These are phyloP conservation scores for Anthonomus grandis DNA, from an alignment of 1,140 invertebrate genomes.

Conservation along the genomic window DNA sequence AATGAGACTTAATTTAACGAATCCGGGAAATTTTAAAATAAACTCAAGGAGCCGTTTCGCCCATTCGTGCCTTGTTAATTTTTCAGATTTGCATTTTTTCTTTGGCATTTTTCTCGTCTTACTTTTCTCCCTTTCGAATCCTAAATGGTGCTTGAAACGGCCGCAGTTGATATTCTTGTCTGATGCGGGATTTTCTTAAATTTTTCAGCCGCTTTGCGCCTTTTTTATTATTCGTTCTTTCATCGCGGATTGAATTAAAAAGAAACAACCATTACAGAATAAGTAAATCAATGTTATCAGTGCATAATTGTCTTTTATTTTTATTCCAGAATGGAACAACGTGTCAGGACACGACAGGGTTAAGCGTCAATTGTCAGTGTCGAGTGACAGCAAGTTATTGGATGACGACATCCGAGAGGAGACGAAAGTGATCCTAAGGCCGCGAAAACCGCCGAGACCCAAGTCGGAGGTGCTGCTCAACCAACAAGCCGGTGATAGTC, in stretches of 20 bases:
- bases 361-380: conserved; percentile 82
- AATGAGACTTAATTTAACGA: too few relatives aligned
- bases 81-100: too few relatives aligned
- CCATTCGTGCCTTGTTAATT: too few relatives aligned
- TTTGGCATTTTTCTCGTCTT: too few relatives aligned
- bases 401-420: conserved; percentile 82
- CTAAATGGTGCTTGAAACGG: too few relatives aligned
- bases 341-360: conserved; percentile 73
- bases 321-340: conserved; percentile 71
- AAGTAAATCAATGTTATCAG: too few relatives aligned
- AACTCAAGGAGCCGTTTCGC: too few relatives aligned
- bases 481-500: conserved; percentile 58
- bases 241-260: neutral
- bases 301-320: too few relatives aligned
- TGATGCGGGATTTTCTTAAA: neutral
- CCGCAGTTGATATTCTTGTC: too few relatives aligned
- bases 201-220: neutral
- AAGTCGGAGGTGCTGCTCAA: conserved; percentile 85
- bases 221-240: neutral
- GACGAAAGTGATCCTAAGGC: conserved; percentile 79
- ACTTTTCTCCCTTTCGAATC: too few relatives aligned
- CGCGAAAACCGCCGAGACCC: conserved; percentile 81
- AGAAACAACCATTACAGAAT: neutral
- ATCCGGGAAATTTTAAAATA: too few relatives aligned
- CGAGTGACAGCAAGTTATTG: conserved; percentile 83